Evolutionary conservation across 2,113 vertebrate genomes (phyloP).

Genomic region (Ptyas mucosa): DNA sequence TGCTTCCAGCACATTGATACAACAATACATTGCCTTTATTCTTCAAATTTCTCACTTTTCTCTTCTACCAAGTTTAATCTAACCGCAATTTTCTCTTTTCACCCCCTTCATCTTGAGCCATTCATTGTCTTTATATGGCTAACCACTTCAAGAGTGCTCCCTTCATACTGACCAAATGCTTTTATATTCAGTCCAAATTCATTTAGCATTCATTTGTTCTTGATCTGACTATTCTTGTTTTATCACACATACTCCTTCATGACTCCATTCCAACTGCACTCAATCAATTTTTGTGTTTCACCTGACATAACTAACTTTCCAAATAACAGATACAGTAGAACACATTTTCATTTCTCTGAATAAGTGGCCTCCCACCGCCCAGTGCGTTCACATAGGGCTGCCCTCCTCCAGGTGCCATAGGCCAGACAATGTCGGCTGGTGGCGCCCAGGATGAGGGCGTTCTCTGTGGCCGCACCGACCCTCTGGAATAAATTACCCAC

Average conservation of each 20-base stretch:
- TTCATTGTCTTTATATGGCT: neutral
- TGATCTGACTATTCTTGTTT: neutral
- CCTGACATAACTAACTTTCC: neutral
- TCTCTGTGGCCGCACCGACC: too few species aligned
- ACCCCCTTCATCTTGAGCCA: neutral
- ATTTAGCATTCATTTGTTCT: neutral
- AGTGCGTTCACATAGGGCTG: too few species aligned
- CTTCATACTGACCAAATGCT: neutral
- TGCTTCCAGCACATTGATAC: neutral
- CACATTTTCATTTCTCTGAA: neutral
- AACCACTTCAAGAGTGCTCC: neutral
- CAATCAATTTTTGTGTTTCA: neutral
- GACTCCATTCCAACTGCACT: neutral
- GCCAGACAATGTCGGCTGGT: too few species aligned
- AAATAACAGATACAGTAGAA: neutral
- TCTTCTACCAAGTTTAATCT: neutral
- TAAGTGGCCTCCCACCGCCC: too few species aligned
- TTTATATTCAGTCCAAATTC: neutral
- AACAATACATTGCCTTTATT: neutral
- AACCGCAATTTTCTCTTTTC: neutral
- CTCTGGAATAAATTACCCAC: too few species aligned
- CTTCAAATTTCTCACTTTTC: neutral
- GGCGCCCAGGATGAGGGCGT: too few species aligned
- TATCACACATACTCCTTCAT: neutral
- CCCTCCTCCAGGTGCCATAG: too few species aligned